These are phyloP conservation scores for Echinarachnius parma DNA, from an alignment of 53 echinoderm and acorn worm genomes.

Conservation along the genomic window DNA sequence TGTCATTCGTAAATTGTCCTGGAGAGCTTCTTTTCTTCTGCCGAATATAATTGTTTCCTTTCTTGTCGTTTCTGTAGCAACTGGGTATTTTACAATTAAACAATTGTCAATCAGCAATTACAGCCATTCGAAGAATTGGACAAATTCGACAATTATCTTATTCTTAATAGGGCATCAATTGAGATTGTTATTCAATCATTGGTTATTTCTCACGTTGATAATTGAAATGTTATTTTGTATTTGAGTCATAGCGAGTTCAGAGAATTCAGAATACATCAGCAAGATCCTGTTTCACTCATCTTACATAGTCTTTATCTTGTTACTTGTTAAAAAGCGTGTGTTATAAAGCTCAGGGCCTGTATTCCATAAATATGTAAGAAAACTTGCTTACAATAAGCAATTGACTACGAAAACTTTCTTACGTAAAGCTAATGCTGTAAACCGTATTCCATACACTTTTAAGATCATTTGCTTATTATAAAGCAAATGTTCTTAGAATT, in stretches of 20 bases:
- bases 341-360: no score
- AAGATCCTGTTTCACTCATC: not conserved
- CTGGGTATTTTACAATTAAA: no score
- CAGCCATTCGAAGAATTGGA: not conserved
- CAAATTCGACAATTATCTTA: not conserved
- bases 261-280: not conserved
- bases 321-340: not conserved
- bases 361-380: no score
- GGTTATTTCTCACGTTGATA: not conserved
- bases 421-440: no score
- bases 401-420: no score
- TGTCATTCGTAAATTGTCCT: not conserved
- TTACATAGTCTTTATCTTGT: not conserved
- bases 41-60: no score
- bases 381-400: no score
- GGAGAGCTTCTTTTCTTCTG: no score
- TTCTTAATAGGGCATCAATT: not conserved
- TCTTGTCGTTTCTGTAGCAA: no score
- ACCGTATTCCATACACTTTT: no score
- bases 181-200: not conserved
- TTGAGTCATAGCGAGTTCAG: not conserved
- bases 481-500: no score
- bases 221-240: not conserved
- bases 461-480: no score
- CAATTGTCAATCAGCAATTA: not conserved